Conservation (phyloP, 2,797 vertebrate species). For the Gambelia wislizenii region DNA sequence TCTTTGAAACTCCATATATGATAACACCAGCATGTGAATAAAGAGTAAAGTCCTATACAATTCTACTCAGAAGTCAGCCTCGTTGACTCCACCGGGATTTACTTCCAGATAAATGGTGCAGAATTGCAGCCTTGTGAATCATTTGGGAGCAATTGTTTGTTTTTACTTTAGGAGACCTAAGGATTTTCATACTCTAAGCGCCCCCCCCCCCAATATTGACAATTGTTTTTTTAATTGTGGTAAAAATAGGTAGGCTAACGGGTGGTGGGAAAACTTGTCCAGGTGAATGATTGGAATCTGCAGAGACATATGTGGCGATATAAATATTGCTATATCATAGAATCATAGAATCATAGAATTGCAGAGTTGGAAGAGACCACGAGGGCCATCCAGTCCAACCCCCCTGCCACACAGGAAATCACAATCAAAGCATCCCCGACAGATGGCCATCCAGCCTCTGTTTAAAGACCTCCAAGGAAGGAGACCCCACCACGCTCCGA, state of each 20-base stretch:
- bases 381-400: no score
- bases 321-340: no score
- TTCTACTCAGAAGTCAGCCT: not conserved
- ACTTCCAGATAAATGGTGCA: not conserved
- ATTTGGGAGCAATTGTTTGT: not conserved
- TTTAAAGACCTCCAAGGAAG: no score
- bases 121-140: not conserved
- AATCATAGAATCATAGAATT: no score
- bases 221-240: not conserved
- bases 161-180: not conserved
- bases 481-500: no score
- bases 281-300: not conserved
- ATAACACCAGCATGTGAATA: not conserved
- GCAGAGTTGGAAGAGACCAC: no score
- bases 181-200: not conserved
- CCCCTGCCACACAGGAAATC: no score
- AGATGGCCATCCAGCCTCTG: no score
- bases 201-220: not conserved
- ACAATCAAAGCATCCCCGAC: no score
- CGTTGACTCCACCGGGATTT: not conserved
- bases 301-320: no score
- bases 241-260: no score
- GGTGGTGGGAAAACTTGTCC: no score
- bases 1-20: not conserved
- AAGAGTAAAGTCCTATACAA: not conserved